Evolutionary conservation across 2,113 vertebrate genomes (phyloP).

Genomic region (Pelusios castaneus): DNA sequence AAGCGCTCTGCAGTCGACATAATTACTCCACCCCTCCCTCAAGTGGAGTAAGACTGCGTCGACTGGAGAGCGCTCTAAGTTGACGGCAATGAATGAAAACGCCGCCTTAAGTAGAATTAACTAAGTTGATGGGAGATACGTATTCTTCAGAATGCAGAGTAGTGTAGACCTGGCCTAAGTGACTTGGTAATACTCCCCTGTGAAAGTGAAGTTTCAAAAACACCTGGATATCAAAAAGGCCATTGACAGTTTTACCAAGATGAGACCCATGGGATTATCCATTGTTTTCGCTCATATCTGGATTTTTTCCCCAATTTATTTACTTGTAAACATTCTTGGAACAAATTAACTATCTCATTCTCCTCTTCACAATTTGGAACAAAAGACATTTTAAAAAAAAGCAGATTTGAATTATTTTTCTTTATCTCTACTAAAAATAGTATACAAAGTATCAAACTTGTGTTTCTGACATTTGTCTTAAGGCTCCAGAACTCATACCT

Average conservation of each 20-base stretch:
- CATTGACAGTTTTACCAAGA: not conserved
- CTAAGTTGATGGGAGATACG: too few relatives aligned
- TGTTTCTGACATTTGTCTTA: not conserved
- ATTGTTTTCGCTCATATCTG: not conserved
- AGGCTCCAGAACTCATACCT: not conserved
- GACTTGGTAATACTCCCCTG: not conserved
- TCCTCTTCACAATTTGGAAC: not conserved
- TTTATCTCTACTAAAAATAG: not conserved
- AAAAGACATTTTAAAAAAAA: not conserved
- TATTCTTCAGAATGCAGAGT: too few relatives aligned
- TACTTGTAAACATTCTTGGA: not conserved
- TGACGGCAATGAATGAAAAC: too few relatives aligned
- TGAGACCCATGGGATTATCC: not conserved
- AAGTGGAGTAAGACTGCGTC: too few relatives aligned
- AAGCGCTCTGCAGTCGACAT: too few relatives aligned
- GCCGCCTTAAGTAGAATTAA: too few relatives aligned
- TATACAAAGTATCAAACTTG: not conserved
- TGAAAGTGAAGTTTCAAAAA: not conserved
- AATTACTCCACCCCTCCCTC: too few relatives aligned
- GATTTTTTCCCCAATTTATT: not conserved
- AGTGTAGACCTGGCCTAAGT: too few relatives aligned
- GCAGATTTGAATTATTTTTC: not conserved
- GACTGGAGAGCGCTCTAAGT: too few relatives aligned
- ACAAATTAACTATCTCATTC: not conserved
- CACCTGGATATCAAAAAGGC: not conserved